These are phyloP conservation scores for Oreohelix idahoensis DNA, from an alignment of 1,140 invertebrate species.

Conservation along the genomic window DNA sequence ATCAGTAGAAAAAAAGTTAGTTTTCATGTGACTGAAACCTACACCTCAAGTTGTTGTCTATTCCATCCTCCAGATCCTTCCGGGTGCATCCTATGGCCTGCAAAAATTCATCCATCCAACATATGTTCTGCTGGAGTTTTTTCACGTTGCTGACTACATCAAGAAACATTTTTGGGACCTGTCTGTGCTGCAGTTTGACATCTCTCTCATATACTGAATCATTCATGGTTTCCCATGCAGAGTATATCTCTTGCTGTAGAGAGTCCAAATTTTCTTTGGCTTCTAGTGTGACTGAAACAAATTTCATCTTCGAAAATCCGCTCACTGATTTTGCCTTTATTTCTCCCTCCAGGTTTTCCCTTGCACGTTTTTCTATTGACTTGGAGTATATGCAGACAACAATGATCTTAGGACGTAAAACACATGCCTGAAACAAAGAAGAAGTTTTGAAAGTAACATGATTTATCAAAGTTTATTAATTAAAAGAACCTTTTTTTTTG, in stretches of 20 bases:
- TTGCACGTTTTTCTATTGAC: background rate
- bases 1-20: background rate
- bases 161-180: slow-evolving; percentile 5
- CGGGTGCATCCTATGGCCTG: background rate
- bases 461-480: no score
- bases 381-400: background rate
- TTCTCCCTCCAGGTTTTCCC: background rate
- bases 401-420: slow-evolving; percentile 15
- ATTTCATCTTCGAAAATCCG: background rate
- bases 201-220: slow-evolving; percentile 6
- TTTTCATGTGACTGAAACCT: no score
- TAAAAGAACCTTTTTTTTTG: no score
- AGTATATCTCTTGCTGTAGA: slow-evolving; percentile 7
- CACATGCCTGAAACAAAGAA: slow-evolving; percentile 27
- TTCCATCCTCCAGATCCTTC: slow-evolving; percentile 1
- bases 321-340: background rate
- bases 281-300: background rate
- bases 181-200: background rate
- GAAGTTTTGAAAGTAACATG: background rate
- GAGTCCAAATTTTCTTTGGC: background rate
- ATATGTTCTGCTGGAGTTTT: background rate
- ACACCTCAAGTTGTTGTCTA: slow-evolving; percentile 15
- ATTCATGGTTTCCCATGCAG: background rate
- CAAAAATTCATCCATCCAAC: slow-evolving; percentile 14
- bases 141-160: background rate